phyloP scores from a whole-genome alignment of 2,888 invertebrate genomes.

The Shargacucullia verbasci region DNA sequence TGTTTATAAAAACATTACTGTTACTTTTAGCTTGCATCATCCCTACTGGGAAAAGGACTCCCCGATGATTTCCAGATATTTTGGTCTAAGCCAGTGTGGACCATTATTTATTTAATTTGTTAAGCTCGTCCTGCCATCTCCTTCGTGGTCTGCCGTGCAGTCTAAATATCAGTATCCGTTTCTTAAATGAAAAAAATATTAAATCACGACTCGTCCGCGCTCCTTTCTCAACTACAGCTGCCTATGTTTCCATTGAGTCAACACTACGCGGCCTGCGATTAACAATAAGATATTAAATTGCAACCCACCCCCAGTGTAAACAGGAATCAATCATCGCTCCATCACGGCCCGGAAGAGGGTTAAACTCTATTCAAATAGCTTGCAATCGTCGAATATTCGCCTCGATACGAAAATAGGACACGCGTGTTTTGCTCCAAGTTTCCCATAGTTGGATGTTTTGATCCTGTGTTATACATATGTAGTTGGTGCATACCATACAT shows the following conservation, averaged over 20 bases:
- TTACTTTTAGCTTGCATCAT: no score
- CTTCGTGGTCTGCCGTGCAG: no score
- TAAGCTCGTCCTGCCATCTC: no score
- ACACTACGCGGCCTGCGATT: conserved; percentile 74
- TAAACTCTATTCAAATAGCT: conserved; percentile 84
- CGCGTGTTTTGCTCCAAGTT: conserved; percentile 44
- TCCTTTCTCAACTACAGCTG: neutral
- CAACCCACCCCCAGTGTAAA: conserved; percentile 78
- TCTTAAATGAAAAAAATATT: no score
- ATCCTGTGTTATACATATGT: neutral
- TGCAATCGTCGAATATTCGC: conserved; percentile 72
- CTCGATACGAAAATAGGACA: conserved; percentile 61
- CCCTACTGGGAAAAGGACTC: no score
- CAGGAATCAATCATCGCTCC: conserved; percentile 88
- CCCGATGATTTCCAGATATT: no score
- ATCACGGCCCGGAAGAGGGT: conserved; percentile 79
- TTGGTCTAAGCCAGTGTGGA: no score
- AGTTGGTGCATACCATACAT: no score
- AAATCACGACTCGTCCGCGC: conserved; percentile 22
- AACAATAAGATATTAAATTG: conserved; percentile 87
- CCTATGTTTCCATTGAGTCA: conserved; percentile 64
- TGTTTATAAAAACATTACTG: no score
- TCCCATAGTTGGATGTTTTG: conserved; percentile 26
- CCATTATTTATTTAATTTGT: no score
- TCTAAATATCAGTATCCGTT: no score